Base-by-base conservation (phyloP, 2,888 invertebrate genomes). In the Myopa testacea region DNA sequence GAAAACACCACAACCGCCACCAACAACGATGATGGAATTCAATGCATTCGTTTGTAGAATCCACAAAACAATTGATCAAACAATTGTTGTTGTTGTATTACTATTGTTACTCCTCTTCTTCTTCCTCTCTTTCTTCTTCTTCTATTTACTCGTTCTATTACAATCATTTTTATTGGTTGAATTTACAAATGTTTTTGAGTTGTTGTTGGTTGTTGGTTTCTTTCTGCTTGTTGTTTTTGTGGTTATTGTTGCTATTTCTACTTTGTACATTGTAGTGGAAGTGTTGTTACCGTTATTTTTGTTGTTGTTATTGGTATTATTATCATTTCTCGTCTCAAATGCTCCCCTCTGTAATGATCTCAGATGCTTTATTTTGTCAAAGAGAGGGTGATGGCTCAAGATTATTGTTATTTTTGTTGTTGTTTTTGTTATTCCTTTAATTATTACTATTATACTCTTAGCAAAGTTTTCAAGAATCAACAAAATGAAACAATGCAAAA, bases 11-110 rank as follows among this genome's bases (percentile, higher is more conserved):
- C 16, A n/a, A 55, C 5, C 55, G 3, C 14, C 16, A 5, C 5
- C 55, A 16, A 55, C 55, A 55, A 10, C 55, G n/a, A 55, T 26
- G 70, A n/a, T 70, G 52, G 70, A 16, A 70, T 70, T 55, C 70
- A 70, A 70, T 70, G 70, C 14, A 52, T 70, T 34, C 55, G 52
- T 70, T 34, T 34, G 52, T 55, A 34, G 12, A 34, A 70, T 45
- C 19, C 70, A 70, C 52, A 45, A 52, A 37, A 55, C 70, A 70
- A 70, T 70, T 70, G 70, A 70, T 70, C 55, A 70, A 70, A 70
- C 55, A 37, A 38, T 70, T 55, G 37, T n/a, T 45, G 50, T 52
- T 50, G 34, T 69, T 50, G 34, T n/a, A n/a, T 52, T 69, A 52
- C 19, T 45, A 1, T 3, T 16, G 0, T 55, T 55, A 3, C 3